Conservation (phyloP, 2,888 invertebrate genomes). For the Chironomus riparius region DNA sequence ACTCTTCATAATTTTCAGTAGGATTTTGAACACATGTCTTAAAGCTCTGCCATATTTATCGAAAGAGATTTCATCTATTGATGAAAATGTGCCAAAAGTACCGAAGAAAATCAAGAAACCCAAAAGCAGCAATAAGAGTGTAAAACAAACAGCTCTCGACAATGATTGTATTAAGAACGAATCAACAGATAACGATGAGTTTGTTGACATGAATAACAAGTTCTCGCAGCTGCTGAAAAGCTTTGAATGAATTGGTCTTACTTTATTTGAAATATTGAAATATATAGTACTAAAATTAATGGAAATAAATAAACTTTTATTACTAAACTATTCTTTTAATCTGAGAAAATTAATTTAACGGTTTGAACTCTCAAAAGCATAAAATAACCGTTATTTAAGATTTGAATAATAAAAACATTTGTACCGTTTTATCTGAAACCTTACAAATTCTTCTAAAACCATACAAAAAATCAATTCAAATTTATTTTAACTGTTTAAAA, state of each 20-base stretch:
- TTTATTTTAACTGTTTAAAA: not conserved
- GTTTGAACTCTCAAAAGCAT: too few relatives aligned
- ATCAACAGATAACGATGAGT: conserved; percentile 30
- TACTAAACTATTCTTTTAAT: too few relatives aligned
- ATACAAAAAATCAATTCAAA: too few relatives aligned
- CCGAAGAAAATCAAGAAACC: conserved; percentile 31
- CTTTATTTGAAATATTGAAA: not conserved
- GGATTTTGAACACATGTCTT: conserved; percentile 29
- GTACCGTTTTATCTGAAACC: too few relatives aligned
- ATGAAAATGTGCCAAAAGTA: conserved; percentile 31
- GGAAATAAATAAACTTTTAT: too few relatives aligned
- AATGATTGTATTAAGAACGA: conserved; percentile 30
- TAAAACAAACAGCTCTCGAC: conserved; percentile 28
- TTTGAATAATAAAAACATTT: too few relatives aligned
- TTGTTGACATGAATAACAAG: conserved; percentile 39
- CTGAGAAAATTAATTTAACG: too few relatives aligned
- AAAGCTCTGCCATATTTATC: conserved; percentile 30
- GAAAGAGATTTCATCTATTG: conserved; percentile 35
- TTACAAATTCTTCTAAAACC: too few relatives aligned
- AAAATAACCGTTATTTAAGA: too few relatives aligned
- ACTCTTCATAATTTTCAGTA: conserved; percentile 32
- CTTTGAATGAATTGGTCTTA: not conserved
- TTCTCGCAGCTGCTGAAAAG: conserved; percentile 35
- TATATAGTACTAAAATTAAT: too few relatives aligned
- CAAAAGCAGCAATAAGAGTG: conserved; percentile 28